Percentiles rank a stretch among this genome's conserved stretches.
Conservation (phyloP, 2,113 vertebrate species). For the Ochotona curzoniae region DNA sequence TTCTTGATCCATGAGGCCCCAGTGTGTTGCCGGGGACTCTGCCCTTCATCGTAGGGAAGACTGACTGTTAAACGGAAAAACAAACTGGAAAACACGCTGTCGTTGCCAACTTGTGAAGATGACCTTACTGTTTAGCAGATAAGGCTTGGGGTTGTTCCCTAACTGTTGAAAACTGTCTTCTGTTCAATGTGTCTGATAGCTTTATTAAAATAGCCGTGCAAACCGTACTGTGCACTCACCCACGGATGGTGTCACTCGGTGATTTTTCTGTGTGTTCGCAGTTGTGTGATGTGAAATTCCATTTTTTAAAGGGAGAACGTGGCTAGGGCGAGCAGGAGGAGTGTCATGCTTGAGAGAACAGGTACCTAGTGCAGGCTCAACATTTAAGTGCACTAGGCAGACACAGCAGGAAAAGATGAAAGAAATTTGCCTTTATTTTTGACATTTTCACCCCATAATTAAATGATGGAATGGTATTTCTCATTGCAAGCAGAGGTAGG, state of each 20-base stretch:
- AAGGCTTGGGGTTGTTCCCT: not conserved
- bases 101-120: not conserved
- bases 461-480: slow-evolving; percentile 63
- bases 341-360: not conserved
- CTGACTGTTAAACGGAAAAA: not conserved
- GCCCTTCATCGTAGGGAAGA: not conserved
- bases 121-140: not conserved
- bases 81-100: not conserved
- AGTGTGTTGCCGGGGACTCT: not conserved
- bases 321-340: not conserved
- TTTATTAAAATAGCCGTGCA: not conserved
- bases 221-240: not conserved
- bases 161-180: not conserved
- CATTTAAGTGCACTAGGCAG: not conserved
- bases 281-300: not conserved
- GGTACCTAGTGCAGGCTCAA: not conserved
- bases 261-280: slow-evolving; percentile 5
- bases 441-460: slow-evolving; percentile 62
- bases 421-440: slow-evolving; percentile 61
- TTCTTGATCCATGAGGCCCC: not conserved
- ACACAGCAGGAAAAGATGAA: not conserved
- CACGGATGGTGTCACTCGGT: not conserved
- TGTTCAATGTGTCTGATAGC: not conserved
- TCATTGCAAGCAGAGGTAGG: slow-evolving; percentile 40
- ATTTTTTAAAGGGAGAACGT: not conserved